These are phyloP conservation scores for Himalopsyche phryganea DNA, from an alignment of 1,140 invertebrate genomes.

Conservation along the genomic window DNA sequence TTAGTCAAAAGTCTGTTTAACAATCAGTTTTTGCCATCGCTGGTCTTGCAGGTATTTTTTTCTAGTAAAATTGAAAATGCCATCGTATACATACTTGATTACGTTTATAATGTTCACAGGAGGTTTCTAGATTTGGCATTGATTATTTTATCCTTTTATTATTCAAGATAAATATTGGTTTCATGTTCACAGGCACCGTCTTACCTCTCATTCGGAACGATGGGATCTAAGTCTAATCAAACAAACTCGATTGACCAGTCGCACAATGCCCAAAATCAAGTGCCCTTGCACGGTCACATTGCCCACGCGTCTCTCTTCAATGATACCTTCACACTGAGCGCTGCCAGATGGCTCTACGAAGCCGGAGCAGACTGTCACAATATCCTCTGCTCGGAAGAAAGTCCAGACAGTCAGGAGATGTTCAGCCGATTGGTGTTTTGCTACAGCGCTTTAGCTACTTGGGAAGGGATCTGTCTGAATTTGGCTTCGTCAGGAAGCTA, in stretches of 20 bases:
- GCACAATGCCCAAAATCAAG: slow-evolving; percentile 29
- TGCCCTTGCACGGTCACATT: slow-evolving; percentile 31
- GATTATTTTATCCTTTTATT: too few relatives aligned
- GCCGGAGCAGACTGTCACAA: slow-evolving; percentile 27
- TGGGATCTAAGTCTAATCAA: slow-evolving; percentile 19
- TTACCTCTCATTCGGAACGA: slow-evolving; percentile 30
- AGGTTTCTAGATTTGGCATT: too few relatives aligned
- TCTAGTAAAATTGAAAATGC: too few relatives aligned
- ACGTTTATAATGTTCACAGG: too few relatives aligned
- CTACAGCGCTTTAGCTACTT: slow-evolving; percentile 54
- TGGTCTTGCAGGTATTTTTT: slow-evolving; percentile 38
- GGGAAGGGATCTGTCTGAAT: slow-evolving; percentile 52
- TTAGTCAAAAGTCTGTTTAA: slow-evolving; percentile 31
- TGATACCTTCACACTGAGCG: slow-evolving; percentile 24
- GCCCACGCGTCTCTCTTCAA: slow-evolving; percentile 31
- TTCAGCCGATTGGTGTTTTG: slow-evolving; percentile 50
- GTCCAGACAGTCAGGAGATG: slow-evolving; percentile 31
- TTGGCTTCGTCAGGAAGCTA: slow-evolving; percentile 50
- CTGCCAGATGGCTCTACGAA: slow-evolving; percentile 31
- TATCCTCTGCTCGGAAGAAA: slow-evolving; percentile 26
- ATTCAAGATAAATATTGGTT: too few relatives aligned
- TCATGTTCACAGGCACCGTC: slow-evolving; percentile 25
- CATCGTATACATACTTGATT: too few relatives aligned
- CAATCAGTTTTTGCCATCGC: slow-evolving; percentile 30
- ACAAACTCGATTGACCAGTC: slow-evolving; percentile 12